phyloP scores from a whole-genome alignment of 1,140 invertebrate species.

The Bombus superbus region DNA sequence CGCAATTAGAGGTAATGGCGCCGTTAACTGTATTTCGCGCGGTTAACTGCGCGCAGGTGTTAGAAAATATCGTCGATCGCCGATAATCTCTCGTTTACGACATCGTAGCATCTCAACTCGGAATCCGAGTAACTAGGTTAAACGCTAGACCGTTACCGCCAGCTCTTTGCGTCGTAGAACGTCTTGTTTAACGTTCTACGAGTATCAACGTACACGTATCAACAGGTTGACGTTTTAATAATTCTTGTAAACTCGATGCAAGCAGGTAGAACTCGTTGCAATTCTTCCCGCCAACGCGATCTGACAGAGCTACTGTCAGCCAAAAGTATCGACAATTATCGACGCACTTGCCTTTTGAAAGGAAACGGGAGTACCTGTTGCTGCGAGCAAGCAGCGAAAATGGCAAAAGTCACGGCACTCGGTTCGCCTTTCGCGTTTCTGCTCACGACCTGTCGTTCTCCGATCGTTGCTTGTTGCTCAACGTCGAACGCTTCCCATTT shows the following conservation, averaged over 20 bases:
- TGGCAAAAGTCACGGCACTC: background rate
- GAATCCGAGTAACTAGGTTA: background rate
- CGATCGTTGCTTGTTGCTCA: background rate
- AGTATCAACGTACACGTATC: background rate
- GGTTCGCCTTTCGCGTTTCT: background rate
- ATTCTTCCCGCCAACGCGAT: background rate
- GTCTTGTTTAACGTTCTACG: background rate
- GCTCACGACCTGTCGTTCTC: background rate
- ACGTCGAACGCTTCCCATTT: no score
- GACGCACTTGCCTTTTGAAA: slow-evolving; percentile 4
- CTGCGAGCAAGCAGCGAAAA: background rate
- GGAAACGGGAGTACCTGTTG: slow-evolving; percentile 43
- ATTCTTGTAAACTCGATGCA: background rate
- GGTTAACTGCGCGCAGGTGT: slow-evolving; percentile 33
- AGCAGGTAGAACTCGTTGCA: background rate
- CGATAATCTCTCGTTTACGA: slow-evolving; percentile 9
- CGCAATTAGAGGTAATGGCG: slow-evolving; percentile 39
- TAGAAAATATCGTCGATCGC: slow-evolving; percentile 31
- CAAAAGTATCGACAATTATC: slow-evolving; percentile 19
- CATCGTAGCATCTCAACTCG: background rate
- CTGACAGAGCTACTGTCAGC: background rate
- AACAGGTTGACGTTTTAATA: slow-evolving; percentile 5
- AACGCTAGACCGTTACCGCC: background rate
- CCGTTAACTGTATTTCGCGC: slow-evolving; percentile 31
- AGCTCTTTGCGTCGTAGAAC: background rate